Percentiles rank a stretch among this genome's conserved stretches.
Evolutionary conservation across 2,888 invertebrate species (phyloP).

Genomic region (Sinopyrophorus schimmeli): DNA sequence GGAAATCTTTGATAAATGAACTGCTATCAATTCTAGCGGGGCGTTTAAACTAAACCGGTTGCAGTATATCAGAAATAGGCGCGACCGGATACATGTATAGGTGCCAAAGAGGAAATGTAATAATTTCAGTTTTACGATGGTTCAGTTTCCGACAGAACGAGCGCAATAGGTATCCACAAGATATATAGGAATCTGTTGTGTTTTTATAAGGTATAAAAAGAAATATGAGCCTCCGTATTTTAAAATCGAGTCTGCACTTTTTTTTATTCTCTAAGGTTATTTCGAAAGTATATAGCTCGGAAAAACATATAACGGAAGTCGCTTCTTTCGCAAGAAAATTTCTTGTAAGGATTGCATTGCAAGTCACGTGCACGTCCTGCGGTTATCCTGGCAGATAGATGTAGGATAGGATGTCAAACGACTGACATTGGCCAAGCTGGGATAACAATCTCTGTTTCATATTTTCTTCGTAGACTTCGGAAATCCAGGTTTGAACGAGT

Average conservation of each 20-base stretch:
- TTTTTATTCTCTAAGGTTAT: no score
- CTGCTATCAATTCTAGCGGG: conserved; percentile 45
- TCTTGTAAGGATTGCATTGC: conserved; percentile 28
- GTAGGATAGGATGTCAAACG: conserved; percentile 47
- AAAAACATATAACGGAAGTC: conserved; percentile 11
- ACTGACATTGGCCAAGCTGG: conserved; percentile 43
- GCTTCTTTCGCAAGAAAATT: conserved; percentile 13
- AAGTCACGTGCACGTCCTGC: conserved; percentile 46
- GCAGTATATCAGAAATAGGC: conserved; percentile 29
- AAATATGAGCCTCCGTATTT: no score
- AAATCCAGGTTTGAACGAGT: conserved; percentile 36
- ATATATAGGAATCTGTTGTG: not conserved
- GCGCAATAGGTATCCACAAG: not conserved
- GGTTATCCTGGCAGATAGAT: conserved; percentile 48
- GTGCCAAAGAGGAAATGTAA: conserved; percentile 30
- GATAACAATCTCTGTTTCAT: conserved; percentile 48
- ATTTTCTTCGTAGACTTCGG: conserved; percentile 40
- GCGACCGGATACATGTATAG: conserved; percentile 29
- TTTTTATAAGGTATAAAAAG: no score
- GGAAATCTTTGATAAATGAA: conserved; percentile 47
- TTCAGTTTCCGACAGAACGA: conserved; percentile 19
- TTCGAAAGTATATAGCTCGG: no score
- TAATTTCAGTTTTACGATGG: conserved; percentile 29
- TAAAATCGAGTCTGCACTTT: no score
- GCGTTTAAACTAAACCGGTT: conserved; percentile 31